Evolutionary conservation across 2,888 invertebrate species (phyloP).

Genomic region (Hymenopus coronatus): DNA sequence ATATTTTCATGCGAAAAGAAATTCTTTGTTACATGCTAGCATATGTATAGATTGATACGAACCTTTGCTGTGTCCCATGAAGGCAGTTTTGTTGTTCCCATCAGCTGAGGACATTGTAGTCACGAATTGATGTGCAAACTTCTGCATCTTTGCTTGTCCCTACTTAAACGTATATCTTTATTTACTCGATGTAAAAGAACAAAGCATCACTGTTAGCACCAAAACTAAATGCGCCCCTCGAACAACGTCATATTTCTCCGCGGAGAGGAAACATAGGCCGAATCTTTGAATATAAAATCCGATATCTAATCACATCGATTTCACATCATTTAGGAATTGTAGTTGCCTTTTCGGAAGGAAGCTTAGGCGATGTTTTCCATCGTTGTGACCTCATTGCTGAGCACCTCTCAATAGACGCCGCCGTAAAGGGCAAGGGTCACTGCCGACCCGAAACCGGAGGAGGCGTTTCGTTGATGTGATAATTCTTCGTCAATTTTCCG

Average conservation of each 20-base stretch:
- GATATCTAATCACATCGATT: neutral
- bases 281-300: neutral
- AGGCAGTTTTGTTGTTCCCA: slow-evolving; percentile 6
- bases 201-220: neutral
- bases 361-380: neutral
- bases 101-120: neutral
- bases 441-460: neutral
- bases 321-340: neutral
- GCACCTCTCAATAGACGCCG: neutral
- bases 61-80: slow-evolving; percentile 19
- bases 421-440: neutral
- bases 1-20: neutral
- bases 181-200: slow-evolving; percentile 1
- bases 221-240: neutral
- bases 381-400: neutral
- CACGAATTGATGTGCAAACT: neutral
- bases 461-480: neutral
- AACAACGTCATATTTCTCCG: neutral
- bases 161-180: neutral
- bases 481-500: neutral
- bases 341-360: neutral
- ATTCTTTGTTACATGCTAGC: neutral
- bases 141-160: neutral
- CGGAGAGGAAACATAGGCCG: neutral
- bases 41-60: neutral